Percentiles rank a stretch among this genome's conserved stretches.
These are phyloP conservation scores for Sebastes paucispinis DNA, from an alignment of 2,797 vertebrate genomes.

Conservation along the genomic window DNA sequence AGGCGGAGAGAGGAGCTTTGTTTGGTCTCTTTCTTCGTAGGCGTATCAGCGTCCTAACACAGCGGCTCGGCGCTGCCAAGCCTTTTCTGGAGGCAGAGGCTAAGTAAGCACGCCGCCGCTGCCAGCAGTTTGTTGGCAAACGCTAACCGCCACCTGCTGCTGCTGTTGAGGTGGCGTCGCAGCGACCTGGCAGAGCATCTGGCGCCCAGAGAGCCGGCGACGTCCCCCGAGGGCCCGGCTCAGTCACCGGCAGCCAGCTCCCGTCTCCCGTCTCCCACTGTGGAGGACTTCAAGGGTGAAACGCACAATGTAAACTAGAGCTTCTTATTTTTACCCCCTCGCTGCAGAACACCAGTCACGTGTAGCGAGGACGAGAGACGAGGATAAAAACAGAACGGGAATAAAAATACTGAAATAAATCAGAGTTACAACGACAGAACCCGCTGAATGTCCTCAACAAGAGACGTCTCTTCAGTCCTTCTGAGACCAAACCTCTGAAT, in stretches of 20 bases:
- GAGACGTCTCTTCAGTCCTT: too few species aligned
- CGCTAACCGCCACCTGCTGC: conserved; percentile 67
- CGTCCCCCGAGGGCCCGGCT: conserved; percentile 50
- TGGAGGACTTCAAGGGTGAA: conserved; percentile 41
- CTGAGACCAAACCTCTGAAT: too few species aligned
- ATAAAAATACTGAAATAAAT: too few species aligned
- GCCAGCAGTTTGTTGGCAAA: conserved; percentile 76
- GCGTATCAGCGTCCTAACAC: conserved; percentile 67
- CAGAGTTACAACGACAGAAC: too few species aligned
- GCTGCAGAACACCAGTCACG: not conserved
- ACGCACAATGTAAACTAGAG: conserved; percentile 5
- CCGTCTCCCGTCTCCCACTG: conserved; percentile 5
- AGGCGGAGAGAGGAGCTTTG: conserved; percentile 49
- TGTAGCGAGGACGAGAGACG: not conserved
- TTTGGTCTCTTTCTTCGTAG: conserved; percentile 52
- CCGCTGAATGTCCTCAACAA: too few species aligned
- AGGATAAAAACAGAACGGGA: not conserved
- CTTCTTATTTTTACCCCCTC: not conserved
- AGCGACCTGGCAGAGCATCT: conserved; percentile 69
- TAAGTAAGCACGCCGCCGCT: conserved; percentile 62
- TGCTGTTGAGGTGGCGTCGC: conserved; percentile 54
- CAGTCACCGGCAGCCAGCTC: conserved; percentile 46
- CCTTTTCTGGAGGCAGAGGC: conserved; percentile 67
- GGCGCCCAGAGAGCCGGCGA: conserved; percentile 33
- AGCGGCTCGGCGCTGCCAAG: conserved; percentile 53